Conservation (phyloP, 92 coral and sea anemone genomes). For the Epizoanthus ramosus region DNA sequence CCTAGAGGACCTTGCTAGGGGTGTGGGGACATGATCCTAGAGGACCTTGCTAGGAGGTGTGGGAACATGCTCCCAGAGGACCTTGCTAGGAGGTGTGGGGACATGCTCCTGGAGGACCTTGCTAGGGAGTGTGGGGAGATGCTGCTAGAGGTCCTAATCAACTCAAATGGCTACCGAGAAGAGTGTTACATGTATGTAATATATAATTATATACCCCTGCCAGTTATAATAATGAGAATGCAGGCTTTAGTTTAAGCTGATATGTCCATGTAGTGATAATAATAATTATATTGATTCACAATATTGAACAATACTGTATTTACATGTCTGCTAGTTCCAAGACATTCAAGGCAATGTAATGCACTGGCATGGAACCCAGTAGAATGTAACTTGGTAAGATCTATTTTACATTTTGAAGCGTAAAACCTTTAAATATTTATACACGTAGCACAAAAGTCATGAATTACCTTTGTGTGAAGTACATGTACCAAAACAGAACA, state of each 20-base stretch:
- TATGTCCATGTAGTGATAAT: no score
- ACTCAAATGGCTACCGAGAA: no score
- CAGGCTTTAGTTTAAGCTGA: no score
- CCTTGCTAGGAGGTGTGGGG: neutral
- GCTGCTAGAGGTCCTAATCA: neutral
- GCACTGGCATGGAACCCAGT: slow-evolving; percentile 97
- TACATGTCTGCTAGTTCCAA: slow-evolving; percentile 71
- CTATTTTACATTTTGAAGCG: no score
- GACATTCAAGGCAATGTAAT: slow-evolving; percentile 91
- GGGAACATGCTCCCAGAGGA: neutral
- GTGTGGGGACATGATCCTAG: no score
- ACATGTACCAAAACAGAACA: neutral
- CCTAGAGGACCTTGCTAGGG: neutral
- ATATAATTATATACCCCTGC: no score
- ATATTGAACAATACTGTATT: neutral
- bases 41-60: no score
- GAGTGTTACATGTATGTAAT: no score
- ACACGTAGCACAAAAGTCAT: no score
- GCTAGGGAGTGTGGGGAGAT: no score
- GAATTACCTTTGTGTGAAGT: neutral
- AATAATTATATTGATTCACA: no score
- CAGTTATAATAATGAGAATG: neutral
- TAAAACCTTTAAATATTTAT: neutral
- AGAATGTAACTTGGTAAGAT: slow-evolving; percentile 76
- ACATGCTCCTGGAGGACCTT: no score